Percentiles rank a stretch among this genome's conserved stretches.
Evolutionary conservation across 2,797 vertebrate species (phyloP).

Genomic region (Tinamus major): DNA sequence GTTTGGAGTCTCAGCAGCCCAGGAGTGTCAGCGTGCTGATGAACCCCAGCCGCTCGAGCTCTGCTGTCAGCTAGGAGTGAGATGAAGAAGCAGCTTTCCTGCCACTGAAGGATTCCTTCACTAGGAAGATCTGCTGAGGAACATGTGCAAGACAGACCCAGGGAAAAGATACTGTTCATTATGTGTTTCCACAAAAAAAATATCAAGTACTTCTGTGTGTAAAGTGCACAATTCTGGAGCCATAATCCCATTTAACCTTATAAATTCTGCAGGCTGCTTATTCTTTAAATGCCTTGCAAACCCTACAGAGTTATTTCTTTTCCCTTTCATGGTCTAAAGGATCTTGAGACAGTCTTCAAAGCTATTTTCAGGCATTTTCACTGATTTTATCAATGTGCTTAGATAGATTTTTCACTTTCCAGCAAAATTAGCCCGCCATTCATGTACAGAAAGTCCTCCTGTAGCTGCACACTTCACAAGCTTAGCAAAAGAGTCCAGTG

Average conservation of each 20-base stretch:
- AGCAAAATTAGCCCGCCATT: slow-evolving; percentile 52
- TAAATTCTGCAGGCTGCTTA: background rate
- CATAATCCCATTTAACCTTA: background rate
- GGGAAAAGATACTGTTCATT: background rate
- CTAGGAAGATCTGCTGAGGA: background rate
- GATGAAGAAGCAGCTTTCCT: background rate
- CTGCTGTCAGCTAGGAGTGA: background rate
- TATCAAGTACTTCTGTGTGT: background rate
- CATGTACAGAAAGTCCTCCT: slow-evolving; percentile 54
- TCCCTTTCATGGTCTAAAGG: slow-evolving; percentile 9
- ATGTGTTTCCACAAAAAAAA: background rate
- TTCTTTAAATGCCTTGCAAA: background rate
- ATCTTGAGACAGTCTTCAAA: slow-evolving; percentile 26
- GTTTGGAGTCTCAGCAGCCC: background rate
- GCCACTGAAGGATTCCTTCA: background rate
- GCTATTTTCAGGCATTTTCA: slow-evolving; percentile 31
- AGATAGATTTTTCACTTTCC: slow-evolving; percentile 56
- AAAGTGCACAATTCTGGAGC: background rate
- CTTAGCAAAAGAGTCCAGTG: slow-evolving; percentile 39
- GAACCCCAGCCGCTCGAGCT: background rate
- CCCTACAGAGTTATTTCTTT: background rate
- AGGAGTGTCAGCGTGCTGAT: background rate
- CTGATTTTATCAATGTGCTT: slow-evolving; percentile 35
- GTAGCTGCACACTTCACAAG: slow-evolving; percentile 47
- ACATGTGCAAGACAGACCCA: background rate